Conservation (phyloP, 2,113 vertebrate genomes). For the Talpa occidentalis region DNA sequence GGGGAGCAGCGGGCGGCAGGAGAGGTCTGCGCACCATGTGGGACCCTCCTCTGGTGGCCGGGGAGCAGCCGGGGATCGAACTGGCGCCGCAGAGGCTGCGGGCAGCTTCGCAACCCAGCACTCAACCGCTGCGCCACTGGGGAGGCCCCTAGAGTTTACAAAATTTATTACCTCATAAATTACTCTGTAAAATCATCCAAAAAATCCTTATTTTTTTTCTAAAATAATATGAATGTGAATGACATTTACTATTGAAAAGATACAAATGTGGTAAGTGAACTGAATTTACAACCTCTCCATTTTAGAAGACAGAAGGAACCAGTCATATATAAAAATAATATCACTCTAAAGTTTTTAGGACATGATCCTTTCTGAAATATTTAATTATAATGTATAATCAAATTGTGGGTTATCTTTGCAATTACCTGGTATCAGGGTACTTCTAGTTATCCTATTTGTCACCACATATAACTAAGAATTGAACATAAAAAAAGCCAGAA, state of each 20-base stretch:
- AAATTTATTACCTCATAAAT: neutral
- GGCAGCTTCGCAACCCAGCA: too few relatives aligned
- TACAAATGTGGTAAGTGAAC: neutral
- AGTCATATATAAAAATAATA: constrained; percentile 29
- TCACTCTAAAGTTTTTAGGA: neutral
- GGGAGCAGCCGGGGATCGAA: too few relatives aligned
- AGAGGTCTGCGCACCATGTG: too few relatives aligned
- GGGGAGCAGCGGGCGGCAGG: too few relatives aligned
- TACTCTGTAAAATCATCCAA: neutral
- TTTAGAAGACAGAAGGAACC: constrained; percentile 12
- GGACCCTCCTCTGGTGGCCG: too few relatives aligned
- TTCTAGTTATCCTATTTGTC: neutral
- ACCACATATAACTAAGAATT: constrained; percentile 11
- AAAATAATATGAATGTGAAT: constrained; percentile 20
- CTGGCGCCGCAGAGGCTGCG: too few relatives aligned
- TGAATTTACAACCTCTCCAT: neutral
- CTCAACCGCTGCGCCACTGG: too few relatives aligned
- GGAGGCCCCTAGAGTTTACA: constrained; percentile 9
- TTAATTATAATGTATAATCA: neutral
- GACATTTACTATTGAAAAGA: constrained; percentile 38
- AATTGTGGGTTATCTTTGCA: neutral
- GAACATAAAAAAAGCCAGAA: constrained; percentile 12
- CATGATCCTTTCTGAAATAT: neutral
- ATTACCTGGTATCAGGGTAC: neutral
- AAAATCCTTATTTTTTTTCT: constrained; percentile 35